Percentiles rank a stretch among this genome's conserved stretches.
phyloP scores from a whole-genome alignment of 2,113 vertebrate species.

The Urocynchramus pylzowi region DNA sequence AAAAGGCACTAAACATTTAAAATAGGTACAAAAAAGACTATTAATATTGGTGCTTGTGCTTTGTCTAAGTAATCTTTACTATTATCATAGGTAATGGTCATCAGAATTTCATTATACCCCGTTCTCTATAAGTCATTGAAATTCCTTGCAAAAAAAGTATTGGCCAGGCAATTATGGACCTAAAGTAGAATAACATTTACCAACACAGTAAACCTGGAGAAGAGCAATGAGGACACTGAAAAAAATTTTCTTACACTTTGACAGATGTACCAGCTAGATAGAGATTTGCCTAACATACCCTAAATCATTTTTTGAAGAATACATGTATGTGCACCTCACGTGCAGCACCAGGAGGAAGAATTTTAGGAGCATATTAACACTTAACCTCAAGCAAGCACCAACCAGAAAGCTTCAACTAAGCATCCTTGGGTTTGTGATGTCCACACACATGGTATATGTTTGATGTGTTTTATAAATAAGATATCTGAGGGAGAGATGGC shows the following conservation, averaged over 20 bases:
- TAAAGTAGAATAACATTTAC: background rate
- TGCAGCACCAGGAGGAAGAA: background rate
- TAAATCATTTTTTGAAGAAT: background rate
- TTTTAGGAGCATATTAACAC: background rate
- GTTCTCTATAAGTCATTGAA: background rate
- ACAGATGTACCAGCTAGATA: background rate
- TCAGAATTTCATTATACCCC: background rate
- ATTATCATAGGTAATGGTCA: background rate
- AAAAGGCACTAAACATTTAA: conserved; percentile 1
- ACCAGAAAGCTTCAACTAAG: background rate
- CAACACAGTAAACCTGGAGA: background rate
- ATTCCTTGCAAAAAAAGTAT: background rate
- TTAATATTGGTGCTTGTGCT: background rate
- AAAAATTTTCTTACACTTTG: background rate
- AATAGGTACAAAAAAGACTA: background rate
- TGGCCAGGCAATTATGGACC: background rate
- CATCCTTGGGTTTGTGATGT: background rate
- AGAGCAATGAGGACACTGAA: background rate
- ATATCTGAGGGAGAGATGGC: background rate
- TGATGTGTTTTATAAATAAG: background rate
- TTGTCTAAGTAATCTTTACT: background rate
- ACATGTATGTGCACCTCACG: background rate
- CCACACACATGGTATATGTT: background rate
- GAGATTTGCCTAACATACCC: background rate
- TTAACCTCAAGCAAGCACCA: background rate